Base-by-base conservation (phyloP, 2,888 invertebrate genomes). In the Rhamnusium bicolor region DNA sequence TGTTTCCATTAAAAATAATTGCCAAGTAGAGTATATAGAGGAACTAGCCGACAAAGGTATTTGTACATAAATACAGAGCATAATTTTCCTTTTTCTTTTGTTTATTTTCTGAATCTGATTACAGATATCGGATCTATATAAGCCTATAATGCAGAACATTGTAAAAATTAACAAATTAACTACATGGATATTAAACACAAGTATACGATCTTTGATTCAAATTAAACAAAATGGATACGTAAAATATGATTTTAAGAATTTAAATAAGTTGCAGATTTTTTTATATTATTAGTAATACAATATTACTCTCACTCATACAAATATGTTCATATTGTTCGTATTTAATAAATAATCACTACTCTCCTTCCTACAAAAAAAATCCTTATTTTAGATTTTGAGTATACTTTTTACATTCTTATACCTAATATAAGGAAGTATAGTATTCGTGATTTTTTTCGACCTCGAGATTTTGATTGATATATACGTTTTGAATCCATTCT, bases 1-100 rank as follows among this genome's bases (percentile, higher is more conserved):
- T 32, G 66, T 67, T 67, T 46, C 46, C 66, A 56, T 56, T 67
- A 56, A 67, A 67, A 67, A 67, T 67, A 67, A 67, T 67, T 54
- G 66, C 51, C 56, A 32, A 32, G 54, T 24, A 56, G 56, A 24
- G 54, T 67, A 54, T 51, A 40, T 24, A 67, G 46, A 40, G 14
- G 16, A 54, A 56, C 27, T 27, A 51, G 63, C 63, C 63, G 63
- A 63, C 63, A 63, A 63, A 63, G 63, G 7, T 63, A 51, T 27
- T 63, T 21, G 46, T 60, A 60, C 32, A 40, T 40, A 60, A 60
- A 40, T 46, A 40, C 61, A 21, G 61, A 61, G 61, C n/a, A n/a
- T 40, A 40, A 40, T 46, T 21, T 18, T 40, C 40, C 46, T 24
- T 46, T 46, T 61, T 32, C 60, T n/a, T 24, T 49, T 24, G 27